These are phyloP conservation scores for Eptatretus atami DNA, from an alignment of 2,797 vertebrate genomes.

Conservation along the genomic window DNA sequence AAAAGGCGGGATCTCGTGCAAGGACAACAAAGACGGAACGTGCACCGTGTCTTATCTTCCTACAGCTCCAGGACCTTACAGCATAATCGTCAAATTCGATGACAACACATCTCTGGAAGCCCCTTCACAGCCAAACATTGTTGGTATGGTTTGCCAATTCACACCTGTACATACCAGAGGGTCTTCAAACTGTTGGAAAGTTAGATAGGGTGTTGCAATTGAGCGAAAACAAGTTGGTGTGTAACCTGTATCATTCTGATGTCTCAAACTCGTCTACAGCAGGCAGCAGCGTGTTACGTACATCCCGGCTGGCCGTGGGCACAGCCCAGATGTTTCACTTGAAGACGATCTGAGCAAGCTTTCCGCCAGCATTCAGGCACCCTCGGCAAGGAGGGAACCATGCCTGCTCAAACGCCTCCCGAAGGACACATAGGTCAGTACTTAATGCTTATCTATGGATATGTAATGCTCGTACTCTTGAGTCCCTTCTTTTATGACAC, in stretches of 20 bases:
- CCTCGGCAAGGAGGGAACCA: slow-evolving; percentile 61
- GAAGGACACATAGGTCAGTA: slow-evolving; percentile 60
- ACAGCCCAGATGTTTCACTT: slow-evolving; percentile 65
- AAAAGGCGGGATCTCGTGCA: slow-evolving; percentile 69
- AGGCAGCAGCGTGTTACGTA: slow-evolving; percentile 11
- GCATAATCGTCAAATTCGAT: slow-evolving; percentile 74
- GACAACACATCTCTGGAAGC: slow-evolving; percentile 58
- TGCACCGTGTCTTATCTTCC: slow-evolving; percentile 71
- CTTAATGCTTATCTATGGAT: too few relatives aligned
- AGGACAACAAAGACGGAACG: slow-evolving; percentile 73
- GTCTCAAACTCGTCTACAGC: too few relatives aligned
- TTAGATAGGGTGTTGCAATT: slow-evolving; percentile 19
- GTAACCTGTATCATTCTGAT: too few relatives aligned
- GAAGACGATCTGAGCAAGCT: slow-evolving; percentile 61
- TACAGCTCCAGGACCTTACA: slow-evolving; percentile 55
- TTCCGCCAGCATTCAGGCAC: slow-evolving; percentile 49
- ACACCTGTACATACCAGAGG: too few relatives aligned
- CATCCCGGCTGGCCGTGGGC: slow-evolving; percentile 72
- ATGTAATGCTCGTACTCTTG: too few relatives aligned
- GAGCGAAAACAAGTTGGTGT: slow-evolving; percentile 5
- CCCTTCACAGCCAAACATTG: slow-evolving; percentile 63
- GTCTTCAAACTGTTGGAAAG: not conserved
- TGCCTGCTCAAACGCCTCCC: slow-evolving; percentile 67
- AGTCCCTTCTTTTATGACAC: too few relatives aligned
- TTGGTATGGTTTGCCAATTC: slow-evolving; percentile 18